Base-by-base conservation (phyloP, 1,140 invertebrate species). In the Pogonomyrmex californicus region DNA sequence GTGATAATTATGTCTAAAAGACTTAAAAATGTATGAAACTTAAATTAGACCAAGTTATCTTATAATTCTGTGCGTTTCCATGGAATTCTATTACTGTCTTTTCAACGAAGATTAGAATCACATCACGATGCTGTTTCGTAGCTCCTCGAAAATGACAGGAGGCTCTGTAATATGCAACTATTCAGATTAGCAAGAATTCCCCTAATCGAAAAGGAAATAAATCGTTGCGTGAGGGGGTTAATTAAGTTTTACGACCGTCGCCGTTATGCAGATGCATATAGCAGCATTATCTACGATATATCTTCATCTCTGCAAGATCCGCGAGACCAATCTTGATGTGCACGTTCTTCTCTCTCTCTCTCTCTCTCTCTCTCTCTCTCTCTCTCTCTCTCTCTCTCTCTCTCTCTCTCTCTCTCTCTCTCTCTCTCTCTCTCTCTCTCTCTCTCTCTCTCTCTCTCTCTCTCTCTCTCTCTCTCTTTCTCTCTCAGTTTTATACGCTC, bases 231-330 rank as follows among this genome's bases (percentile, higher is more conserved):
- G 14, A 83, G 66, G 85, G 63, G 85, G 85, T 91, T 91, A 91
- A 91, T 91, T 91, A 91, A 91, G 87, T 91, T 91, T 91, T 91
- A 91, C 58, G 85, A 86, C 47, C 75, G 63, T 62, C 47, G 88
- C 58, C 70, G 81, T 91, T 91, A 76, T 63, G 83, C 87, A 87
- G 87, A 87, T 83, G 90, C 63, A 81, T 90, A 85, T 49, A 5
- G 12, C 6, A 10, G 58, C 65, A 75, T 91, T 91, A 91, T 91
- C 90, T 89, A 86, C 87, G 87, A 91, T 91, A 91, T 65, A 91
- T 91, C 90, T 91, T 91, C 85, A 91, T 91, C 90, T 70, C 49
- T 60, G 71, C 58, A 17, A 71, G 79, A 87, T 85, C 41, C 66
- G 70, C 79, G 60, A 86, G 73, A 63, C 68, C 78, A 70, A 71